A percentile compares a stretch with the other conserved stretches of the same genome.
Evolutionary conservation across 2,113 vertebrate genomes (phyloP).

Genomic region (Rhegmatorhina hoffmannsi): DNA sequence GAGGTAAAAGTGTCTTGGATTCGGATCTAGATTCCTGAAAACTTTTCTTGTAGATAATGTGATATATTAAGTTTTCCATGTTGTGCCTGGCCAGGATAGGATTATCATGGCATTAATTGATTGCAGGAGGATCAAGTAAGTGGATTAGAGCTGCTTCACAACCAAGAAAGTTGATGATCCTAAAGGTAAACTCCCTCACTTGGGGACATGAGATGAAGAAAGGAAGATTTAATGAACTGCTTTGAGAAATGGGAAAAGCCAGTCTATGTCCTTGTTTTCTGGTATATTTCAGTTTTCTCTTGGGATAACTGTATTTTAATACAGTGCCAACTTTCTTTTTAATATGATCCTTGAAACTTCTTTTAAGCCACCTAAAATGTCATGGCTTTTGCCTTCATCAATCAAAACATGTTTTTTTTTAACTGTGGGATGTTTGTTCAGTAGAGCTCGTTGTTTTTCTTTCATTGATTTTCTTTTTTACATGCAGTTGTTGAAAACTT

Average conservation of each 20-base stretch:
- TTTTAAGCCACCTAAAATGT: slow-evolving; percentile 51
- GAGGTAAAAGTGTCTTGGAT: slow-evolving; percentile 14
- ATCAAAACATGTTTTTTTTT: slow-evolving; percentile 56
- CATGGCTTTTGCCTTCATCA: slow-evolving; percentile 58
- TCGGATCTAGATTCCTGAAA: background rate
- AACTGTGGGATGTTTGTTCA: slow-evolving; percentile 62
- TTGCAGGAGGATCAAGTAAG: background rate
- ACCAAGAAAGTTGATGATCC: background rate
- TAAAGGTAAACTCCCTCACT: background rate
- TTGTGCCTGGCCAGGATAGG: background rate
- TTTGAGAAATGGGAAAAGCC: background rate
- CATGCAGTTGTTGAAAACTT: slow-evolving; percentile 47
- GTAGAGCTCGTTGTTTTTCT: slow-evolving; percentile 43
- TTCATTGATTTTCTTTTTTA: slow-evolving; percentile 62
- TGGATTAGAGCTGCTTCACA: slow-evolving; percentile 5
- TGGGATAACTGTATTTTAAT: slow-evolving; percentile 25
- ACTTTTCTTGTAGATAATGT: background rate
- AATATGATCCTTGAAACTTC: slow-evolving; percentile 35
- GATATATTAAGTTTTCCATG: background rate
- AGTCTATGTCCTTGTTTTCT: background rate
- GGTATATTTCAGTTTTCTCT: slow-evolving; percentile 16
- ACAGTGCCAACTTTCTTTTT: slow-evolving; percentile 50
- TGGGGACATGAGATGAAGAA: background rate
- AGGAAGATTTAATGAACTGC: slow-evolving; percentile 13
- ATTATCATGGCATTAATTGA: background rate